Percentiles rank a stretch among this genome's conserved stretches.
These are phyloP conservation scores for Anastrepha obliqua DNA, from an alignment of 1,140 invertebrate species.

Conservation along the genomic window DNA sequence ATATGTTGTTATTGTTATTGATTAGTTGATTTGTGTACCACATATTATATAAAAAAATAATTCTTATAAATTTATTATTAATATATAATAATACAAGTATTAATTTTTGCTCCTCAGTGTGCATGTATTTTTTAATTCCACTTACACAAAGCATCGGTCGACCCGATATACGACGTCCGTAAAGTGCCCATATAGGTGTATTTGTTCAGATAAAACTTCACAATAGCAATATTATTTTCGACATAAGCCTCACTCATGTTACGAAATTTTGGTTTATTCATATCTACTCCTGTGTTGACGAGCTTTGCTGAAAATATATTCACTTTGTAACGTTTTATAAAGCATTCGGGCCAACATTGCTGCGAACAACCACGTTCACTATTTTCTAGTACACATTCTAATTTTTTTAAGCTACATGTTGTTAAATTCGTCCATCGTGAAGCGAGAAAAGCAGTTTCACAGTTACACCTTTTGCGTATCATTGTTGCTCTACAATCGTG, in stretches of 20 bases:
- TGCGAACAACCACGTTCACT: constrained; percentile 66
- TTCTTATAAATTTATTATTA: too few relatives aligned
- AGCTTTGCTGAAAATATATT: constrained; percentile 76
- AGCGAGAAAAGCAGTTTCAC: constrained; percentile 84
- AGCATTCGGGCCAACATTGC: constrained; percentile 82
- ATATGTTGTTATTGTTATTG: too few relatives aligned
- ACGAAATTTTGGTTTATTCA: constrained; percentile 62
- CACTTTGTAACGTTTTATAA: constrained; percentile 79
- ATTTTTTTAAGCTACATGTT: constrained; percentile 63
- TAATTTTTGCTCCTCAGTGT: too few relatives aligned
- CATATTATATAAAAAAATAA: too few relatives aligned
- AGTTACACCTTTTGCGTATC: constrained; percentile 79
- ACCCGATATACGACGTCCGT: constrained; percentile 84
- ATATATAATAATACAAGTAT: too few relatives aligned
- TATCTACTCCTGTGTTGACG: constrained; percentile 64
- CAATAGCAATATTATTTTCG: constrained; percentile 83
- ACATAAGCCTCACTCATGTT: constrained; percentile 81
- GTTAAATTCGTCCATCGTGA: constrained; percentile 61
- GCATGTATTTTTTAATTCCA: background rate
- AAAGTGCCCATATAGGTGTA: constrained; percentile 81
- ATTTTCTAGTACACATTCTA: constrained; percentile 58
- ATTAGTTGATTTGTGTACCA: too few relatives aligned
- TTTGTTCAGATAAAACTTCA: constrained; percentile 83
- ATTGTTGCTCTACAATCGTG: constrained; percentile 83
- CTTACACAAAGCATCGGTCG: constrained; percentile 86